Base-by-base conservation (phyloP, 2,888 invertebrate species). In the Drosophila stalkeri region DNA sequence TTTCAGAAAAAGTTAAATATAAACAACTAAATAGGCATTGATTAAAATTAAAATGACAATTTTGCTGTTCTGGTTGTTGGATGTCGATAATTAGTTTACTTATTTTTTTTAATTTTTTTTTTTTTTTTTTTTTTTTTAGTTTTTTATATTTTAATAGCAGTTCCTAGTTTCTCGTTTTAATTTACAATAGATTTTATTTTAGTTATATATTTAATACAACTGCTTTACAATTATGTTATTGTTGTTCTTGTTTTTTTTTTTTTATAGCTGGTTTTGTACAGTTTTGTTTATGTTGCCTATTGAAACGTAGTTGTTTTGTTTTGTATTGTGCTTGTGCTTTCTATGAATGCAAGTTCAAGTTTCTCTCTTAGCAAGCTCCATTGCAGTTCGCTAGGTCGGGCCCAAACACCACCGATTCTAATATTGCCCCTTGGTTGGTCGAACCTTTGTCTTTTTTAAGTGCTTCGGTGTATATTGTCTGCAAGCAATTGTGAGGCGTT, bases 21-120 rank as follows among this genome's bases (percentile, higher is more conserved):
- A 64, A 82, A 62, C 51, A 46, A 81, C 49, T 71, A 72, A 81
- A 80, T 71, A 65, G 74, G 49, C 66, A 57, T 75, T 63, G 27
- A 51, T 68, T 76, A 66, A 82, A 80, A 80, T 65, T 82, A 79
- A 79, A 80, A 75, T 82, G 69, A 82, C 79, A 81, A 79, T 81
- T 81, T 75, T 78, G 78, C 78, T 81, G 81, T 80, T 80, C 81
- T 80, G 37, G 54, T 54, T 54, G 52, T 63, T 57, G 49, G 44
- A 56, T 60, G 43, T 64, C 61, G 49, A 54, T 54, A 39, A 46
- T 67, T 33, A 66, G 51, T 51, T 52, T 43, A 35, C 46, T 57
- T 51, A 46, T 57, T 52, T 27, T 8, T 41, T 14, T 20, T 54
- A 44, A 2, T 59, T 47, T 33, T 52, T 51, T 57, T 47, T 41